Conservation (phyloP, 2,888 invertebrate species). For the Tachina grossa region DNA sequence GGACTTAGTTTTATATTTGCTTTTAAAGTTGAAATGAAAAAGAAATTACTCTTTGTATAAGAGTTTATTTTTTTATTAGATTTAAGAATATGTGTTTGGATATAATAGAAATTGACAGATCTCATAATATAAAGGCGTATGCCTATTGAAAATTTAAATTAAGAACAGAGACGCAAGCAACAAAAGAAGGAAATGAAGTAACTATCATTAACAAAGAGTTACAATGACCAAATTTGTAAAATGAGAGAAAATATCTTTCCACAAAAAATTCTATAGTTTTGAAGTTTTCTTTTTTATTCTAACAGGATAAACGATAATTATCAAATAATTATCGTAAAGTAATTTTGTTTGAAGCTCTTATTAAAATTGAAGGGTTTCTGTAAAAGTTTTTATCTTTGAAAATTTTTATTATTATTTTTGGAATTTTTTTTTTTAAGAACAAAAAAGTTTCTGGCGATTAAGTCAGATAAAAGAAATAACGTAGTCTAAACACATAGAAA, state of each 20-base stretch:
- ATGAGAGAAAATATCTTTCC: conserved; percentile 5
- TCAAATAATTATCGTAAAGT: conserved; percentile 2
- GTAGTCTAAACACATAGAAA: conserved; percentile 22
- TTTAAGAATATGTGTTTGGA: conserved; percentile 53
- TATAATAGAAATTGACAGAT: conserved; percentile 62
- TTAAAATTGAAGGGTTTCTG: conserved; percentile 43
- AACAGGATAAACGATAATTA: conserved; percentile 4
- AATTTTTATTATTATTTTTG: background rate
- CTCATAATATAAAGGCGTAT: conserved; percentile 3
- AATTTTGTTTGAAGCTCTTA: background rate
- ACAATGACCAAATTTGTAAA: background rate
- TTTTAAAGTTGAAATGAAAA: background rate
- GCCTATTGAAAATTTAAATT: conserved; percentile 13
- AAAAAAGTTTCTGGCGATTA: conserved; percentile 66
- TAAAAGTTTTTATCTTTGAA: conserved; percentile 32
- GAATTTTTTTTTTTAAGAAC: conserved; percentile 28
- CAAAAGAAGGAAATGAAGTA: background rate
- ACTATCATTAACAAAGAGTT: background rate
- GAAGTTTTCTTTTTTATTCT: background rate
- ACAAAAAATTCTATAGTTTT: background rate
- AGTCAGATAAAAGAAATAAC: conserved; percentile 59
- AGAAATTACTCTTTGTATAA: background rate
- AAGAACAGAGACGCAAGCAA: background rate
- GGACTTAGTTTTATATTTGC: background rate
- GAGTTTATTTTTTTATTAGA: conserved; percentile 12